Evolutionary conservation across 2,113 vertebrate genomes (phyloP).

Genomic region (Vicugna pacos): DNA sequence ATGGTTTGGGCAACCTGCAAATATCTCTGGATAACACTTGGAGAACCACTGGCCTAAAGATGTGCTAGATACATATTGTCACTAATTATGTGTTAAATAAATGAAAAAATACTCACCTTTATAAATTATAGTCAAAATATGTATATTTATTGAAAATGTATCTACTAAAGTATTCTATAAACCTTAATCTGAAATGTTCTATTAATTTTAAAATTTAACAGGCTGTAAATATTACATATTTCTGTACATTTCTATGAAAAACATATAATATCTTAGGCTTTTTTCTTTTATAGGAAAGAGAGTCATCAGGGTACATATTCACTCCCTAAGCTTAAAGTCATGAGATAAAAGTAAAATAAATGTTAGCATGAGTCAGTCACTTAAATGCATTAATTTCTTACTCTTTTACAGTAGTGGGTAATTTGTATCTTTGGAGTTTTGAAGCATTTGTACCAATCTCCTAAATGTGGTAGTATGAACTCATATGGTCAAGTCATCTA

Average conservation of each 20-base stretch:
- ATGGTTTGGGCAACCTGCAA: neutral
- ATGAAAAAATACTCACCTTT: neutral
- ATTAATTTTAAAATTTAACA: neutral
- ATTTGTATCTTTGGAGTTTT: neutral
- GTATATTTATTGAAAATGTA: neutral
- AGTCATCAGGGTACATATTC: neutral
- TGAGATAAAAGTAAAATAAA: neutral
- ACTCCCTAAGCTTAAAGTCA: neutral
- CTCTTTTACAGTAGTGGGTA: neutral
- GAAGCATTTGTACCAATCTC: neutral
- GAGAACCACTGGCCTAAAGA: neutral
- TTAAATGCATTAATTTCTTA: neutral
- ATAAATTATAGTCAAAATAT: neutral
- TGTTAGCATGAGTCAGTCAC: neutral
- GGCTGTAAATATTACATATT: neutral
- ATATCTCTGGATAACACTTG: neutral
- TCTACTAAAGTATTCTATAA: neutral
- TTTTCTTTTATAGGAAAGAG: neutral
- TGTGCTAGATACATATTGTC: neutral
- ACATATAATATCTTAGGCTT: neutral
- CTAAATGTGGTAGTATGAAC: neutral
- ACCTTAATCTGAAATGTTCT: neutral
- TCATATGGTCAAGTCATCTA: neutral
- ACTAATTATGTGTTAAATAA: neutral
- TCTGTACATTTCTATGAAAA: neutral